Base-by-base conservation (phyloP, 2,797 vertebrate genomes). In the Gymnothorax javanicus region DNA sequence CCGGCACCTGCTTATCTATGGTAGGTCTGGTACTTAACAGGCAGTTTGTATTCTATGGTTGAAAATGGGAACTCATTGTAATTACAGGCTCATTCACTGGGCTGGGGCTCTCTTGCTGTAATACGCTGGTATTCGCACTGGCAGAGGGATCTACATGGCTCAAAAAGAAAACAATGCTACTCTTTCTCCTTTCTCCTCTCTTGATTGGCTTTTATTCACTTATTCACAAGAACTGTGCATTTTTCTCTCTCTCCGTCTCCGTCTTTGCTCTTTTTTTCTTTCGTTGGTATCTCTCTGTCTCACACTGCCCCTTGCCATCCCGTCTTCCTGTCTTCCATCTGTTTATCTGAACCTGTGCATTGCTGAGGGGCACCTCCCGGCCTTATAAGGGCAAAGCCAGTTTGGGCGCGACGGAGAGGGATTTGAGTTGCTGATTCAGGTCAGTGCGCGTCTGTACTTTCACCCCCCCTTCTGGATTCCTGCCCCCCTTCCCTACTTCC, bases 331-430 rank as follows among this genome's bases (percentile, higher is more conserved):
- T 58, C 52, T 57, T 23, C 67, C 27, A 43, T 25, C 57, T 77
- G 58, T 81, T 27, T 85, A 57, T 87, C 73, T 84, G 89, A 92
- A 86, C 90, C 89, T 90, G 79, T 82, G 43, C 82, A 50, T 25
- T 86, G 88, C 62, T 15, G 87, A 89, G 89, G 88, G 91, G 91
- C 89, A 87, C 92, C 91, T 86, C 11, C 0, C 87, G 87, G 12
- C 95, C 94, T 92, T 95, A 94, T 94, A 94, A 91, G 95, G 94
- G n/a, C 89, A 95, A 92, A 94, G 90, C 86, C 88, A 87, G 89
- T 91, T 87, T 58, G 86, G 89, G 87, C 69, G 89, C 87, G 88
- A 92, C 90, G 90, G 85, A 86, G 52, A 91, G 85, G 85, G 87
- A 91, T 89, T 43, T 87, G 86, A 92, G 89, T 90, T 91, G 56